Evolutionary conservation across 2,797 vertebrate genomes (phyloP).

Genomic region (Dicrostonyx torquatus): DNA sequence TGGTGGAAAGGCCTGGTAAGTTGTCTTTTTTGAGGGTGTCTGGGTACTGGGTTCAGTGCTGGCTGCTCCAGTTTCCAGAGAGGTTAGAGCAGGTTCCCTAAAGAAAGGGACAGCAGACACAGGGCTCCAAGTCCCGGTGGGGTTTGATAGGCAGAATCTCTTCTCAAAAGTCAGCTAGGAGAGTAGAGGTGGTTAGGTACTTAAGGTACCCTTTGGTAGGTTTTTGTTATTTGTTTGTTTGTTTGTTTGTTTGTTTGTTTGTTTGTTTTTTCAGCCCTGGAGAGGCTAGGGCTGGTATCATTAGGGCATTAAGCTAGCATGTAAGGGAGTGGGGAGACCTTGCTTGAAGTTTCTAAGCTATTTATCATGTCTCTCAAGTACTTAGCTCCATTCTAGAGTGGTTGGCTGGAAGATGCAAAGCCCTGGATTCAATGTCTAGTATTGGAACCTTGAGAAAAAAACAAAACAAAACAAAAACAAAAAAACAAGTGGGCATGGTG

Average conservation of each 20-base stretch:
- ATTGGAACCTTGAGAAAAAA: background rate
- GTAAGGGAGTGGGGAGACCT: accelerated
- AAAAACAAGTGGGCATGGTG: background rate
- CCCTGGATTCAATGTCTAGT: background rate
- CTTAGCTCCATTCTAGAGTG: background rate
- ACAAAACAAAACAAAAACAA: too few relatives aligned
- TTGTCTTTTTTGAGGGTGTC: background rate
- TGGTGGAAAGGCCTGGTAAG: background rate
- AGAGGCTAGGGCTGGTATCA: background rate
- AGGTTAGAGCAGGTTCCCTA: accelerated
- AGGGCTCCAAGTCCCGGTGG: background rate
- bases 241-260: background rate
- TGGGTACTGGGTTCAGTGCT: background rate
- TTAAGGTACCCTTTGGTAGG: accelerated
- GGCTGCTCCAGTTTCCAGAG: too few relatives aligned
- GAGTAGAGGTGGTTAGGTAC: accelerated
- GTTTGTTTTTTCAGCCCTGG: too few relatives aligned
- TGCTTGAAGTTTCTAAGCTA: constrained; percentile 81
- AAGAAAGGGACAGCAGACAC: accelerated
- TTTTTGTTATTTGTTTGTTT: too few relatives aligned
- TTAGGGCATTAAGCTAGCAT: background rate
- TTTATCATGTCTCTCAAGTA: constrained; percentile 65
- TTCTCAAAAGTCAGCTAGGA: background rate
- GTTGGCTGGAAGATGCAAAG: background rate
- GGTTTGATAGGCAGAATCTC: background rate